phyloP scores from a whole-genome alignment of 2,113 vertebrate species.

The Euleptes europaea region DNA sequence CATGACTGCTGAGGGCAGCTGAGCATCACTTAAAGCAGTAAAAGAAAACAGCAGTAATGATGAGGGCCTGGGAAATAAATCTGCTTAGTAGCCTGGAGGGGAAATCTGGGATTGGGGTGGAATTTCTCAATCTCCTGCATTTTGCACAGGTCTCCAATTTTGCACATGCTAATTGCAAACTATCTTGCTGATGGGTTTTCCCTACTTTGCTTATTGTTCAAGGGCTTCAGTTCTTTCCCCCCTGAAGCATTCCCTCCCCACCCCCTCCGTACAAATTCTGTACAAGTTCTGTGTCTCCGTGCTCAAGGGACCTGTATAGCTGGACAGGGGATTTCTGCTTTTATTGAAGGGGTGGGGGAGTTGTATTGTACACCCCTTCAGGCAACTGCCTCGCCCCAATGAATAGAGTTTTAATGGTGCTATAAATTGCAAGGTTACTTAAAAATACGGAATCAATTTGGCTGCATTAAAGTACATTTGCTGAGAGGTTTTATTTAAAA shows the following conservation, averaged over 20 bases:
- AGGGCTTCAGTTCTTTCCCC: neutral
- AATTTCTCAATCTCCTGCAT: too few species aligned
- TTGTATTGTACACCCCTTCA: neutral
- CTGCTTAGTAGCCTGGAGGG: too few species aligned
- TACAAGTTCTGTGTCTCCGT: fast-evolving
- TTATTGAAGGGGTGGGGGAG: neutral
- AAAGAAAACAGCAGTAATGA: too few species aligned
- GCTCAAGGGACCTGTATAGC: neutral
- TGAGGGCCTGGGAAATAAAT: too few species aligned
- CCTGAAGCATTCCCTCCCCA: too few species aligned
- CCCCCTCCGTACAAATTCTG: neutral
- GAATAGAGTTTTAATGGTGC: neutral
- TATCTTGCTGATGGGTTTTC: neutral
- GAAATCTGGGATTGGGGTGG: too few species aligned
- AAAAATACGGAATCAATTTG: neutral
- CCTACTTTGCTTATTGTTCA: neutral
- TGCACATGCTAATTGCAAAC: neutral
- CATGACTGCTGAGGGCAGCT: too few species aligned
- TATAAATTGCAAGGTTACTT: constrained; percentile 27
- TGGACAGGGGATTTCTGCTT: neutral
- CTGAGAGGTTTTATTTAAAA: neutral
- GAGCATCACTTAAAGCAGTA: too few species aligned
- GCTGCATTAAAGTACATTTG: neutral
- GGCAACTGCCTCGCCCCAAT: neutral
- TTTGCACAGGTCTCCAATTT: too few species aligned